These are phyloP conservation scores for Trichonephila inaurata DNA, from an alignment of 1,140 invertebrate species.

Conservation along the genomic window DNA sequence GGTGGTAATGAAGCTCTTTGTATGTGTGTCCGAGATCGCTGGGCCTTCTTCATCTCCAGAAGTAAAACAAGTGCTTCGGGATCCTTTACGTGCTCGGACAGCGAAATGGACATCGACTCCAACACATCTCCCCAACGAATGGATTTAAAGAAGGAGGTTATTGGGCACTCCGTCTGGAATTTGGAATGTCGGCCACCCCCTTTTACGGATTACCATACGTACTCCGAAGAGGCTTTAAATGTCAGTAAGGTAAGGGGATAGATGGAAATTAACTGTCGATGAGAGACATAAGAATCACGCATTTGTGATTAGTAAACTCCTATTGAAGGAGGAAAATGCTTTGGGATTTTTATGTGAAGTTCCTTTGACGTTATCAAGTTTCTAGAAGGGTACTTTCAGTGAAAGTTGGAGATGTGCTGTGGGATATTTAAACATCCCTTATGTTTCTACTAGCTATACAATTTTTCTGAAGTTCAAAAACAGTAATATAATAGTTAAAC, in stretches of 20 bases:
- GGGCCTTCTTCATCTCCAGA: slow-evolving; percentile 45
- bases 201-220: slow-evolving; percentile 36
- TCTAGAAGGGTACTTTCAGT: too few relatives aligned
- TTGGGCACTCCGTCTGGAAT: slow-evolving; percentile 55
- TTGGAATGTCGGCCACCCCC: neutral
- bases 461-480: too few relatives aligned
- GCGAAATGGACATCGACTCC: slow-evolving; percentile 58
- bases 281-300: neutral
- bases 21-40: slow-evolving; percentile 64
- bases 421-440: too few relatives aligned
- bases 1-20: slow-evolving; percentile 74
- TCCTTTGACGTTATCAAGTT: too few relatives aligned
- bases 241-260: neutral
- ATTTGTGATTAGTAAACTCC: neutral
- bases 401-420: too few relatives aligned
- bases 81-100: slow-evolving; percentile 74
- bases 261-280: neutral
- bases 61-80: slow-evolving; percentile 71
- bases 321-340: neutral
- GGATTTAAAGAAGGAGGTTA: slow-evolving; percentile 52
- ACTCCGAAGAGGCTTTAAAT: neutral
- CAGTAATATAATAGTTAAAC: too few relatives aligned
- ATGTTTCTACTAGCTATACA: too few relatives aligned
- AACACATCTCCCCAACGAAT: slow-evolving; percentile 33
- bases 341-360: too few relatives aligned